Conservation (phyloP, 1,140 invertebrate species). For the Drosophila sulfurigaster region DNA sequence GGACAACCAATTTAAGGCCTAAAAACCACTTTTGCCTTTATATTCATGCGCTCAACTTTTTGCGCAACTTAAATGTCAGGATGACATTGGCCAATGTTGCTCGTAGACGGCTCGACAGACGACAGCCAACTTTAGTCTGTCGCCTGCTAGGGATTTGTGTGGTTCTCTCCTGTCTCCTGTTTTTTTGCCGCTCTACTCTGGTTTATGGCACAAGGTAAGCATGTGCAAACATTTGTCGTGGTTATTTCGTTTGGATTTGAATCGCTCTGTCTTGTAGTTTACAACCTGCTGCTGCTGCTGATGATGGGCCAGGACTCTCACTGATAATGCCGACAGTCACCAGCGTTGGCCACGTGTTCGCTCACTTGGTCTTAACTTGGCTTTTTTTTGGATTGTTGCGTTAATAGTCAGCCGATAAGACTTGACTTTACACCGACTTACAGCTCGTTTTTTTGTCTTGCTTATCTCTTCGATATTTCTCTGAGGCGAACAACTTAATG, state of each 20-base stretch:
- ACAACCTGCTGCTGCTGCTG: constrained; percentile 68
- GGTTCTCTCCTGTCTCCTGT: constrained; percentile 15
- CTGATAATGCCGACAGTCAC: constrained; percentile 59
- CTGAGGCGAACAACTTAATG: background rate
- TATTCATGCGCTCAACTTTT: constrained; percentile 68
- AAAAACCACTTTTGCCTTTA: constrained; percentile 81
- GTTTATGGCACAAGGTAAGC: constrained; percentile 76
- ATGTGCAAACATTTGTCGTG: constrained; percentile 81
- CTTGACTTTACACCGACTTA: constrained; percentile 40
- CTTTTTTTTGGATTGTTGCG: constrained; percentile 71
- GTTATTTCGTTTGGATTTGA: constrained; percentile 82
- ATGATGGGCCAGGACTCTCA: constrained; percentile 25
- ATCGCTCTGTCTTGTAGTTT: constrained; percentile 71
- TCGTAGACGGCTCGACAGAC: constrained; percentile 22
- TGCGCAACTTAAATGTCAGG: constrained; percentile 66
- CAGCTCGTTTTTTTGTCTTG: constrained; percentile 28
- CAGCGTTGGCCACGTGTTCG: constrained; percentile 60
- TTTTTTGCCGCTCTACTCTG: constrained; percentile 35
- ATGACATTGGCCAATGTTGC: constrained; percentile 43
- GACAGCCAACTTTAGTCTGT: constrained; percentile 28
- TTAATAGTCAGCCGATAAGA: constrained; percentile 76
- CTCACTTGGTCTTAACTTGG: constrained; percentile 68
- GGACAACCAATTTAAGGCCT: constrained; percentile 82
- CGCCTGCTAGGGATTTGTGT: constrained; percentile 58
- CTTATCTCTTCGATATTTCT: background rate